A percentile compares a stretch with the other conserved stretches of the same genome.
phyloP scores from a whole-genome alignment of 2,888 invertebrate species.

The Cybosia mesomella region DNA sequence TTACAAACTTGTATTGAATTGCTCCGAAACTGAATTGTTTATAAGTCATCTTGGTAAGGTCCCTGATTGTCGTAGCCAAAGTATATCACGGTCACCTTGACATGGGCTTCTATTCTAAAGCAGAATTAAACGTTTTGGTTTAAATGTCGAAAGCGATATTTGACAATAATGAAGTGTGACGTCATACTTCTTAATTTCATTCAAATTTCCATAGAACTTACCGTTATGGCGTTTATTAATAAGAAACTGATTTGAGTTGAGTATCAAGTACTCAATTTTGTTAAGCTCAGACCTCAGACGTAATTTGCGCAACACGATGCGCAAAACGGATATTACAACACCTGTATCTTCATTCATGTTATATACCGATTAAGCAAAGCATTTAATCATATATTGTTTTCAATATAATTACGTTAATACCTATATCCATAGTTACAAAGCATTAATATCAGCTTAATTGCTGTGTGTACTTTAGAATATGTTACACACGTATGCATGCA shows the following conservation, averaged over 20 bases:
- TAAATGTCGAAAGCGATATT: not conserved
- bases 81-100: no score
- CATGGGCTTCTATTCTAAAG: not conserved
- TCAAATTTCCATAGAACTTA: not conserved
- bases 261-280: not conserved
- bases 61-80: no score
- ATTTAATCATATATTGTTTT: not conserved
- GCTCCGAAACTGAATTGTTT: no score
- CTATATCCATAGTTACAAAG: constrained; percentile 6
- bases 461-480: constrained; percentile 2
- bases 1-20: no score
- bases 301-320: not conserved
- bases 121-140: no score
- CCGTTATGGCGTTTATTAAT: not conserved
- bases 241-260: not conserved
- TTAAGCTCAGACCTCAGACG: not conserved
- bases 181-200: not conserved
- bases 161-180: not conserved
- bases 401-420: constrained; percentile 7
- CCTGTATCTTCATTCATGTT: constrained; percentile 5
- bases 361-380: constrained; percentile 8
- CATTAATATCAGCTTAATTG: constrained; percentile 5
- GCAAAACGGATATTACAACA: constrained; percentile 15
- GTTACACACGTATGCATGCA: constrained; percentile 3
- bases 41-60: no score